These are phyloP conservation scores for Drosophila prosaltans DNA, from an alignment of 1,140 invertebrate species.

Conservation along the genomic window DNA sequence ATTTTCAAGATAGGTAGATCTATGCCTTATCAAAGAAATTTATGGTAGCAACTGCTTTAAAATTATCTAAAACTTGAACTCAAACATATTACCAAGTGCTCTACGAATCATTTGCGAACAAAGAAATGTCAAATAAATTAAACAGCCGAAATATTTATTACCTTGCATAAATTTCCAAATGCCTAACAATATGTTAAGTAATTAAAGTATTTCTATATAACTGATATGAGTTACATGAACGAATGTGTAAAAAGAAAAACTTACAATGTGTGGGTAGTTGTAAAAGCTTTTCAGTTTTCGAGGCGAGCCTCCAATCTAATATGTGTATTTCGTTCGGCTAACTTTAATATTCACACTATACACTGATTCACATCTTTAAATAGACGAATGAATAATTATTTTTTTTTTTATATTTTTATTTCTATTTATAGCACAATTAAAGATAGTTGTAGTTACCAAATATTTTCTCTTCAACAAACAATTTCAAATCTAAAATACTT, in stretches of 20 bases:
- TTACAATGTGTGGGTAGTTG: background rate
- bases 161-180: background rate
- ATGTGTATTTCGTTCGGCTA: background rate
- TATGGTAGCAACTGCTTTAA: no score
- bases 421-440: background rate
- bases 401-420: no score
- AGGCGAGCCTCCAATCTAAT: constrained; percentile 5
- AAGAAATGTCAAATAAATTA: background rate
- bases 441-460: background rate
- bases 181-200: constrained; percentile 13
- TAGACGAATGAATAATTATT: no score
- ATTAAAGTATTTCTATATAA: background rate
- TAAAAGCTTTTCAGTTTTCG: background rate
- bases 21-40: no score
- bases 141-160: background rate
- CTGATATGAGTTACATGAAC: background rate
- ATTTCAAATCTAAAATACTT: background rate
- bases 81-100: background rate
- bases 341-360: background rate
- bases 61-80: background rate
- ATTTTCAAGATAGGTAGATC: background rate
- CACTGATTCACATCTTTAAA: background rate
- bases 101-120: background rate
- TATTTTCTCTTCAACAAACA: background rate
- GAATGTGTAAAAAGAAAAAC: background rate